Evolutionary conservation across 2,888 invertebrate genomes (phyloP).

Genomic region (Synanthedon tipuliformis): DNA sequence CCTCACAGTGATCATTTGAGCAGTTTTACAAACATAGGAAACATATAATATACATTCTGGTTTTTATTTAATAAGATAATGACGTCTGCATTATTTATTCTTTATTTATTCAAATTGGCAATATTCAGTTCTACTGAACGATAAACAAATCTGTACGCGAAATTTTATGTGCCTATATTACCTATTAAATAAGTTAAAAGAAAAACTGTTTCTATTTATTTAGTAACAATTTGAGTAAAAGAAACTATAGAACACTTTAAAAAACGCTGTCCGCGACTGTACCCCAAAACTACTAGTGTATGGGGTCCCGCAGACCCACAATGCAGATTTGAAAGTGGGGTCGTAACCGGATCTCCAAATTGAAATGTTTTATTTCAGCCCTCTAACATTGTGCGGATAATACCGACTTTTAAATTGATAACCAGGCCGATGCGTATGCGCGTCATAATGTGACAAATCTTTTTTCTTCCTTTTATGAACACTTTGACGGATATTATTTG

Average conservation of each 20-base stretch:
- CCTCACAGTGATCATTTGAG: no score
- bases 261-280: slow-evolving; percentile 23
- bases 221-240: not conserved
- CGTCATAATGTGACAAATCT: slow-evolving; percentile 40
- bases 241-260: no score
- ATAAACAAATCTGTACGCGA: no score
- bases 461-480: slow-evolving; percentile 29
- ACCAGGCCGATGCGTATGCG: slow-evolving; percentile 46
- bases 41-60: no score
- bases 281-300: slow-evolving; percentile 53
- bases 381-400: slow-evolving; percentile 52
- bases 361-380: slow-evolving; percentile 67
- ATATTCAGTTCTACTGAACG: no score
- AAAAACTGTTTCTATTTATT: no score
- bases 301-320: slow-evolving; percentile 63
- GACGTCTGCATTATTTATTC: no score
- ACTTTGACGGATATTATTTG: slow-evolving; percentile 51
- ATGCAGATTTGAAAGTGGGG: slow-evolving; percentile 60
- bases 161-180: no score
- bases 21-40: no score
- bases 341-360: slow-evolving; percentile 68
- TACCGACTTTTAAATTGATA: slow-evolving; percentile 67
- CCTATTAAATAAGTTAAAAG: no score
- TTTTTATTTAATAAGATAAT: no score
- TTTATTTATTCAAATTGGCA: no score